Conservation (phyloP, 2,113 vertebrate genomes). For the Antechinus stuartii region DNA sequence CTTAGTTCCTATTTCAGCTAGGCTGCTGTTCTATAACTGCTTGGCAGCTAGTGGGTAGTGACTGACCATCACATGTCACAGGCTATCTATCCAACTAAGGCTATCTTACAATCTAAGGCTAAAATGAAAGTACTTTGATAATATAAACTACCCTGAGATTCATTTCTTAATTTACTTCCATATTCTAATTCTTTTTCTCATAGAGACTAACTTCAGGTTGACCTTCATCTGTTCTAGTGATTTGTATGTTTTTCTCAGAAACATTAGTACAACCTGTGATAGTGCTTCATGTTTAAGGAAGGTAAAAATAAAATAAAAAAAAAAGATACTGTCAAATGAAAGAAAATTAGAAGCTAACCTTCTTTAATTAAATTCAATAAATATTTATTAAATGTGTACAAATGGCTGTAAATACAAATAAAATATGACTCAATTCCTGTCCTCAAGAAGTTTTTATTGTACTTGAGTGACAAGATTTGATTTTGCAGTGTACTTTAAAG, state of each 20-base stretch:
- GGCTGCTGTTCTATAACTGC: conserved; percentile 63
- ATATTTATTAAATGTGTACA: neutral
- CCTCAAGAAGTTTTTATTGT: neutral
- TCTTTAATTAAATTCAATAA: neutral
- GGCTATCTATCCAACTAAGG: neutral
- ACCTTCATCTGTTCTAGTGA: neutral
- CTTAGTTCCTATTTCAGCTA: conserved; percentile 64
- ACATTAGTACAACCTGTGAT: neutral
- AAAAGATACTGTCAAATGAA: neutral
- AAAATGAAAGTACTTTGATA: neutral
- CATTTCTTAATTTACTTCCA: conserved; percentile 7
- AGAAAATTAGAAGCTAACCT: neutral
- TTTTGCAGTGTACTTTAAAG: neutral
- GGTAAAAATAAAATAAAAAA: neutral
- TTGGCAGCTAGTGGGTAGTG: rapidly evolving
- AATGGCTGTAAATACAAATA: neutral
- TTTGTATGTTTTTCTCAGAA: neutral
- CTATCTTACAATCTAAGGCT: conserved; percentile 22
- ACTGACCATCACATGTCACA: conserved; percentile 48
- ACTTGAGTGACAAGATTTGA: neutral
- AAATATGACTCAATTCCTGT: neutral
- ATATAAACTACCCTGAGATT: neutral
- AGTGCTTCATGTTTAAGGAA: neutral
- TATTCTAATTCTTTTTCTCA: conserved; percentile 12
- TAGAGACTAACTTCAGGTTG: conserved; percentile 15